These are phyloP conservation scores for Sebastes minor DNA, from an alignment of 2,797 vertebrate species.

Conservation along the genomic window DNA sequence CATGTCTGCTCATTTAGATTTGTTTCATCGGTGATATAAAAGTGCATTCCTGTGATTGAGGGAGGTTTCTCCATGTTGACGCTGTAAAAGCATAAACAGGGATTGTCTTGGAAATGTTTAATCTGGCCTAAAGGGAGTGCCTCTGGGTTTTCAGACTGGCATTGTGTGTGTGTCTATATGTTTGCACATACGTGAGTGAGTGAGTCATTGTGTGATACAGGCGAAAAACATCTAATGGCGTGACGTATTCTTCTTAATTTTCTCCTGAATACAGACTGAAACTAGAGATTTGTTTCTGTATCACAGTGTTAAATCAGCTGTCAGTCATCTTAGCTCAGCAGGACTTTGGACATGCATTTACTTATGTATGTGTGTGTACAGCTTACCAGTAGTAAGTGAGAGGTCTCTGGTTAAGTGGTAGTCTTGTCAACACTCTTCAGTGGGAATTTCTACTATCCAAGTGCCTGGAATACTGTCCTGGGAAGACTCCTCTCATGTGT, in stretches of 20 bases:
- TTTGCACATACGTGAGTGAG: not conserved
- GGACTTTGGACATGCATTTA: constrained; percentile 19
- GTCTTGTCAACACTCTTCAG: constrained; percentile 69
- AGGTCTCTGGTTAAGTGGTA: constrained; percentile 56
- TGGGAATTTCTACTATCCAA: constrained; percentile 59
- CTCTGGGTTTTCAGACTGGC: constrained; percentile 4
- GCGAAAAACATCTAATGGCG: not conserved
- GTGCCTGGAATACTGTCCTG: constrained; percentile 65
- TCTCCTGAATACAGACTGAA: not conserved
- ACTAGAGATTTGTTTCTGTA: not conserved
- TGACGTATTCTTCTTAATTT: not conserved
- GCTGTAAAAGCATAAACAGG: constrained; percentile 26
- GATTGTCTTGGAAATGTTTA: constrained; percentile 59
- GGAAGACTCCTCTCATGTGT: constrained; percentile 64
- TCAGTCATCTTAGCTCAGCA: not conserved
- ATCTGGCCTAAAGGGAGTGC: constrained; percentile 49
- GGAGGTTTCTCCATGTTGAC: not conserved
- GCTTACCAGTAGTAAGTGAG: constrained; percentile 37
- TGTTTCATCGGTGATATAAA: not conserved
- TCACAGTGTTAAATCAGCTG: not conserved
- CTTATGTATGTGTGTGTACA: constrained; percentile 13
- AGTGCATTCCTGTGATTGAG: not conserved
- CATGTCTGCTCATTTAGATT: not conserved
- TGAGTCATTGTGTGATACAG: constrained; percentile 12
- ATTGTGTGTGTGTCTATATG: not conserved